Base-by-base conservation (phyloP, 2,113 vertebrate genomes). In the Hydrochoerus hydrochaeris region DNA sequence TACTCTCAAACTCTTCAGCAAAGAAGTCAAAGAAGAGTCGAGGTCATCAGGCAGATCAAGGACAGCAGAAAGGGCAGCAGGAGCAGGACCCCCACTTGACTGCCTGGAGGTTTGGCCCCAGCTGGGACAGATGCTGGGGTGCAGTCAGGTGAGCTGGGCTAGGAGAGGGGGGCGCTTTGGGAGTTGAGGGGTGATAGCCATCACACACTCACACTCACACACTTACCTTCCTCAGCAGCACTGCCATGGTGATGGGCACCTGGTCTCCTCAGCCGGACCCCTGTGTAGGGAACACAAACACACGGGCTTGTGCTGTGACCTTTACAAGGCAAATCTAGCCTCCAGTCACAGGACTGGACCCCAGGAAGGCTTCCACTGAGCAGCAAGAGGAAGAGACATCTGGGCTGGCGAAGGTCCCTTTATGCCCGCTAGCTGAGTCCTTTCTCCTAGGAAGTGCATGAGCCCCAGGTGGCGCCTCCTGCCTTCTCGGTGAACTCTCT, bases 111-210 rank as follows among this genome's bases (percentile, higher is more conserved):
- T 28, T 1, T 8, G 22, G 85, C 46, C n/a, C 26, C 38, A 10
- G 30, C 26, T 5, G 69, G 60, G 71, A n/a, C 44, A 41, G 30
- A 17, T 14, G 26, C 46, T 86, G 16, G n/a, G 38, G 1, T 7
- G 12, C 24, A 28, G 69, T 8, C 3, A 60, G 13, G 44, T 0
- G 58, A 80, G 41, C 49, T 0, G 63, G 46, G 35, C 32, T 14
- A 17, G 35, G 20, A 32, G 0, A 46, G 32, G 0, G 38, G n/a
- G 38, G n/a, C 1, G 0, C 11, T 58, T 54, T 1, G 1, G 7
- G n/a, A 20, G 0, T 3, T 4, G 26, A 2, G 4, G 2, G 7
- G 1, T 44, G 16, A 17, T 32, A 0, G 1, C 7, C 32, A 28
- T 92, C 49, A 52, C 49, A 52, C 49, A 44, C 52, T 85, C 62